Evolutionary conservation across 2,797 vertebrate species (phyloP), one percentile per base, ranked within the genome.

Genomic region (Pseudotriccus pelzelni): DNA sequence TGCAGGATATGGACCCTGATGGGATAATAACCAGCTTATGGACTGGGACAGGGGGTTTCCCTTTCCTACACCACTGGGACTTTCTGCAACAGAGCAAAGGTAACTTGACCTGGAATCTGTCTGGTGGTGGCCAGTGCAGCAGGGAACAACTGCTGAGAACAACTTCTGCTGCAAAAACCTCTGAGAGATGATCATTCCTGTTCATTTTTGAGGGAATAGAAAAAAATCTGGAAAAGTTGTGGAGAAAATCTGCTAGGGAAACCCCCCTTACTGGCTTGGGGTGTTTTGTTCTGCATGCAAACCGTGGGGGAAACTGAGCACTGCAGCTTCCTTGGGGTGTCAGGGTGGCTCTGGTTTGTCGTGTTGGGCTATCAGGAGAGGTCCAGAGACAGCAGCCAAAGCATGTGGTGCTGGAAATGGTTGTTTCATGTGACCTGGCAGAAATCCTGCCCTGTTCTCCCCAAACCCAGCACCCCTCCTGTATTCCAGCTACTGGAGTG

Each of bases 301-400:
- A n/a, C 34, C 12, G 2, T 4, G 79, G 47, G 52, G 27, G 28
- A 36, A 25, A 25, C 36, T 63, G 84, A 63, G 72, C 76, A 20
- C 22, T 5, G 12, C 23, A 36, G 32, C 19, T 53, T 36, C 56
- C 46, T 5, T 25, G 24, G 13, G 62, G 2, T 9, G 15, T 44
- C 52, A 43, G 17, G 4, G 28, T 19, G 58, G 62, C 66, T 76
- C 55, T 63, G 84, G 28, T 22, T 86, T 32, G 5, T 13, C 20
- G 2, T 1, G 1, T 0, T 56, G 70, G 73, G 43, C 23, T 39
- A 8, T 37, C 1, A 1, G 44, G 34, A 53, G 72, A 34, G 74
- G 7, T 60, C 23, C 73, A 55, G 59, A 75, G 43, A 3, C 19
- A 43, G 1, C 25, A 73, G 63, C 27, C 37, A 9, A 5, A 23